Base-by-base conservation (phyloP, 1,140 invertebrate species). In the Geopemphigus sp. region DNA sequence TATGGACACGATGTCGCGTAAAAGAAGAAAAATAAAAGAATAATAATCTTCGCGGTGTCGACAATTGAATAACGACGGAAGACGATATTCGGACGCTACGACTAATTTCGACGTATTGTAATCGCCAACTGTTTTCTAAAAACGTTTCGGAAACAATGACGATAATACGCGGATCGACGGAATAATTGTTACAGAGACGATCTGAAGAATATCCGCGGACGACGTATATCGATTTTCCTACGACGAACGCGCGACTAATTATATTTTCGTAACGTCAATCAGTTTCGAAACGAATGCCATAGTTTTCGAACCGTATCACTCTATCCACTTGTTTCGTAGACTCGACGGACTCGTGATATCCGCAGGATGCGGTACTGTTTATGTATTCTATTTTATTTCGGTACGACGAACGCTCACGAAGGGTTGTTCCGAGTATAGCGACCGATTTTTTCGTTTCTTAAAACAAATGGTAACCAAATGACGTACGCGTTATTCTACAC, bases 1-100 rank as follows among this genome's bases (percentile, higher is more conserved):
- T 53, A 70, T 53, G 47, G 22, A 53, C 26, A 70, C 53, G 45
- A 53, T 70, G 47, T 53, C 26, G 47, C 66, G 19, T 29, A 70
- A 70, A 70, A 70, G 22, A 53, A 14, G 66, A 53, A 19, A 70
- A 53, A 26, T n/a, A 70, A 26, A 50, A 70, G 24, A 70, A 70
- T n/a, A 26, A 70, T n/a, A 45, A 15, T 15, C 66, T 70, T 70
- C 39, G n/a, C n/a, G 47, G 15, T 26, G 66, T 70, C 47, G 26
- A 66, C 39, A 66, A 66, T n/a, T n/a, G n/a, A 50, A 70, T 68
- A 12, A 68, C 17, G 39, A 45, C 32, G 64, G 12, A 47, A 24
- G 22, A 45, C 19, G 12, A 66, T 39, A 39, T 66, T 66, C 29
- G 17, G 19, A 64, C 32, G 19, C 19, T 19, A 64, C 32, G n/a